phyloP scores from a whole-genome alignment of 2,113 vertebrate genomes.

The Elanus axillaris region DNA sequence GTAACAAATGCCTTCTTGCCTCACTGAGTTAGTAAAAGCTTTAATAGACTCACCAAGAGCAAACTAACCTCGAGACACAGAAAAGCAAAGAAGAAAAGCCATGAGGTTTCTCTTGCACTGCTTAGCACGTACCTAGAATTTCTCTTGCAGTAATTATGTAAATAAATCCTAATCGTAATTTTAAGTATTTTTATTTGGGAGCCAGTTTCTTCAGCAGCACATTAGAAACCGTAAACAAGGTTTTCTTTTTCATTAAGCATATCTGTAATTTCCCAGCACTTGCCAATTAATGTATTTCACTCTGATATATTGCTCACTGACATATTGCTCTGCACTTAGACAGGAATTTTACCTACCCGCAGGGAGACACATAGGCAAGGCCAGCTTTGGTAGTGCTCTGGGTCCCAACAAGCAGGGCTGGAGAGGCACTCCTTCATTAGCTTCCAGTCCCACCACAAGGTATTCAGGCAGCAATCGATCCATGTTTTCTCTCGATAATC shows the following conservation, averaged over 20 bases:
- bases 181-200: conserved; percentile 62
- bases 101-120: not conserved
- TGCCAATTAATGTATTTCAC: not conserved
- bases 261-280: conserved; percentile 27
- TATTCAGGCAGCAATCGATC: not conserved
- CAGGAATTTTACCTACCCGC: not conserved
- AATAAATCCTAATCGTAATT: conserved; percentile 53
- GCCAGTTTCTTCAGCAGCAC: conserved; percentile 19
- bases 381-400: not conserved
- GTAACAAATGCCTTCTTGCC: not conserved
- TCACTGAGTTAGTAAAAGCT: not conserved
- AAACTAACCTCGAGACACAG: not conserved
- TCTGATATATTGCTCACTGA: not conserved
- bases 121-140: not conserved
- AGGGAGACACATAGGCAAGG: not conserved
- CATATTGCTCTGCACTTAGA: not conserved
- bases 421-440: not conserved
- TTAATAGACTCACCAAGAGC: not conserved
- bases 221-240: conserved; percentile 15
- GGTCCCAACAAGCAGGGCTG: not conserved
- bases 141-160: conserved; percentile 38
- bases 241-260: conserved; percentile 33
- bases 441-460: not conserved
- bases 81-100: not conserved
- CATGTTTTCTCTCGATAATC: not conserved